A percentile compares a stretch with the other conserved stretches of the same genome.
Evolutionary conservation across 1,140 invertebrate genomes (phyloP).

Genomic region (Drosophila ohnishii): DNA sequence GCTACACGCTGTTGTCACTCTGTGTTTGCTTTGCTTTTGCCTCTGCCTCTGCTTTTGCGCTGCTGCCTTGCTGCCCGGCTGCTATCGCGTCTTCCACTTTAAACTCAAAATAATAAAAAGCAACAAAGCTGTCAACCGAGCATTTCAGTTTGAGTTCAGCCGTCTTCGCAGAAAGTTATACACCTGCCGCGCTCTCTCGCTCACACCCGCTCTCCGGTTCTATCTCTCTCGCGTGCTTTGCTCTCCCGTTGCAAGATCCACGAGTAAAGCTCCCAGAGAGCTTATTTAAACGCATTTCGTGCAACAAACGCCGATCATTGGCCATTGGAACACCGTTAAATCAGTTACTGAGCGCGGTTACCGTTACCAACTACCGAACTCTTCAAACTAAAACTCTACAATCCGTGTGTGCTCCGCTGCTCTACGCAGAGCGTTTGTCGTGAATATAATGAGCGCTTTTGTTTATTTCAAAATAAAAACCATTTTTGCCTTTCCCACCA

Average conservation of each 20-base stretch:
- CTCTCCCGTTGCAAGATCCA: constrained; percentile 56
- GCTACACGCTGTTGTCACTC: constrained; percentile 52
- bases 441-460: constrained; percentile 74
- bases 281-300: constrained; percentile 62
- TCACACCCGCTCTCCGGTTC: constrained; percentile 1
- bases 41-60: constrained; percentile 20
- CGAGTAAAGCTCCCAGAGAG: neutral
- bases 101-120: constrained; percentile 73
- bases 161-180: constrained; percentile 77
- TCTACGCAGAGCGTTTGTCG: constrained; percentile 36
- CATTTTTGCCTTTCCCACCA: constrained; percentile 79
- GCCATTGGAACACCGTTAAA: constrained; percentile 48
- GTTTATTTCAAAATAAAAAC: constrained; percentile 82
- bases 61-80: constrained; percentile 16
- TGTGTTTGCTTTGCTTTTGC: constrained; percentile 55
- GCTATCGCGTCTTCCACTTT: constrained; percentile 72
- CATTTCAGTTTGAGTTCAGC: constrained; percentile 75
- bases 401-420: constrained; percentile 2
- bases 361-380: constrained; percentile 25
- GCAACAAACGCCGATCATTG: constrained; percentile 53
- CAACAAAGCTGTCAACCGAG: constrained; percentile 76
- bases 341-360: constrained; percentile 15
- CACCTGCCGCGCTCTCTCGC: constrained; percentile 43
- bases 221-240: constrained; percentile 5
- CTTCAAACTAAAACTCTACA: constrained; percentile 15